Conservation (phyloP, 2,113 vertebrate species). For the Acanthisitta chloris region DNA sequence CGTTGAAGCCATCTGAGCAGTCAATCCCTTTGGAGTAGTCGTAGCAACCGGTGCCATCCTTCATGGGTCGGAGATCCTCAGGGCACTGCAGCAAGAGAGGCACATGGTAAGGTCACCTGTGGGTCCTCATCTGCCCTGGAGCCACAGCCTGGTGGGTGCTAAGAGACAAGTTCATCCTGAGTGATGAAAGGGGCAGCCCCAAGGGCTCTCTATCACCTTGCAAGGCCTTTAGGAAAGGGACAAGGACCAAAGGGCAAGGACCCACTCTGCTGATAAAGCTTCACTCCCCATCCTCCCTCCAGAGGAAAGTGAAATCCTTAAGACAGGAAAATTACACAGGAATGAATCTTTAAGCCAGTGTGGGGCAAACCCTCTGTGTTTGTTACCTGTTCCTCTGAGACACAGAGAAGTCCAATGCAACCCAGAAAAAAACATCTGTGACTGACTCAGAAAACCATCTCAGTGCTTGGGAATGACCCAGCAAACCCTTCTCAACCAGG, state of each 20-base stretch:
- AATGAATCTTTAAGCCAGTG: accelerated
- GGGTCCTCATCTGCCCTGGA: background rate
- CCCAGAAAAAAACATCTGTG: background rate
- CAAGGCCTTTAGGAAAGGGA: background rate
- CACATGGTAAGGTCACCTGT: background rate
- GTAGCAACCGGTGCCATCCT: slow-evolving; percentile 95
- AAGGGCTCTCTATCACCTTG: accelerated
- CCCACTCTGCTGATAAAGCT: background rate
- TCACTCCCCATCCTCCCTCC: background rate
- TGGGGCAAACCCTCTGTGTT: background rate
- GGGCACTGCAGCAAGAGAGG: slow-evolving; percentile 83
- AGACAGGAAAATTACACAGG: background rate
- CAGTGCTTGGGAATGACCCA: background rate
- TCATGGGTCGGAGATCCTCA: slow-evolving; percentile 92
- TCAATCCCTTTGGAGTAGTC: slow-evolving; percentile 96
- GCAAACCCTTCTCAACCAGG: background rate
- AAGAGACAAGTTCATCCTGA: background rate
- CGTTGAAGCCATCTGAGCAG: slow-evolving; percentile 97
- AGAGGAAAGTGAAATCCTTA: background rate
- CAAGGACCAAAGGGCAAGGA: background rate
- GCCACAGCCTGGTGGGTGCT: background rate
- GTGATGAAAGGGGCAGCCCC: background rate
- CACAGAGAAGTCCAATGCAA: background rate
- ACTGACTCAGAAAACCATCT: background rate
- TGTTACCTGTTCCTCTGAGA: background rate